Evolutionary conservation across 2,797 vertebrate species (phyloP), one percentile per base, ranked within the genome.

Genomic region (Cyclura pinguis): DNA sequence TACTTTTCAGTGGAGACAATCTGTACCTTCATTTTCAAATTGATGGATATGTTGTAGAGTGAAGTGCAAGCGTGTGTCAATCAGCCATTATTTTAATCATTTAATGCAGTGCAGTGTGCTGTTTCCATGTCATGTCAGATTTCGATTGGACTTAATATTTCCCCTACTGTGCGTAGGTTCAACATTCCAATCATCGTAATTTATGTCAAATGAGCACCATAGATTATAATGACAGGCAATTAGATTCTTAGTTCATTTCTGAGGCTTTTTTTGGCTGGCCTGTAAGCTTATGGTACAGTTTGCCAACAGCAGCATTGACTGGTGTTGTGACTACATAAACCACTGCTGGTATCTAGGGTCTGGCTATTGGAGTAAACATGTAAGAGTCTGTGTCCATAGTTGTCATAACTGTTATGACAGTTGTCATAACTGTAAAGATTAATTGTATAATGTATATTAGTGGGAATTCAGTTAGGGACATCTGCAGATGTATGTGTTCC

Each of bases 101-200:
- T 38, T 9, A 27, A 78, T 78, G 42, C 59, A 22, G 5, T 78
- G 42, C 13, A 85, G 64, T 67, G 9, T 89, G 57, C 22, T 64
- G 42, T 84, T 89, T 84, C 84, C 6, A 78, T 32, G 52, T 22
- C 27, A 90, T 84, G 35, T 59, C 74, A 72, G 38, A 42, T 90
- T 86, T 67, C 62, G 73, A 8, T 72, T 85, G 62, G 73, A 86
- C 20, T 80, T 69, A 85, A 59, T 86, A 80, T 73, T 86, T 67
- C 78, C 12, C 69, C 18, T 32, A 85, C 72, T 90, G 89, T 85
- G 35, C 69, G 47, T 72, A 80, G 52, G 76, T 67, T 80, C 86
- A 67, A 42, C 35, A 85, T 90, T 76, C 35, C 84, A 85, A 5
- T 85, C 50, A 85, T 67, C 42, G 80, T 85, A 72, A 90, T n/a